Conservation (phyloP, 1,140 invertebrate genomes). For the Drosophila quadrilineata region DNA sequence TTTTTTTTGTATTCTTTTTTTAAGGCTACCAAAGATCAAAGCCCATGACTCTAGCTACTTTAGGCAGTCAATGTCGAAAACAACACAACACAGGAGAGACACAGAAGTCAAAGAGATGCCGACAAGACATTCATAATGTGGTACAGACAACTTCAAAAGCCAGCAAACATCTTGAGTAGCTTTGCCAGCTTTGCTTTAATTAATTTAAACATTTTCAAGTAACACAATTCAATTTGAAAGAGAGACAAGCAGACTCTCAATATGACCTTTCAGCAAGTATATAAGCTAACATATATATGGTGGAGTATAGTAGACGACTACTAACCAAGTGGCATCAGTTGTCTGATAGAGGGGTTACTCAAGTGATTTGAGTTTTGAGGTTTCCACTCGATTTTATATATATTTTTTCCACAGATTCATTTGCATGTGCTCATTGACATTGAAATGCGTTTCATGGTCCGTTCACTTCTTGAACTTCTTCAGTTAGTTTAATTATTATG, state of each 20-base stretch:
- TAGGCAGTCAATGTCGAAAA: constrained; percentile 20
- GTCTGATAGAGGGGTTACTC: too few relatives aligned
- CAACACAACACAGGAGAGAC: too few relatives aligned
- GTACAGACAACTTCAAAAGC: constrained; percentile 55
- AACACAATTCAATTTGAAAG: constrained; percentile 69
- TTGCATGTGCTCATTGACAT: constrained; percentile 68
- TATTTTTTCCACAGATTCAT: constrained; percentile 39
- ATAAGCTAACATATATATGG: constrained; percentile 4
- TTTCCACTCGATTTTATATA: constrained; percentile 6
- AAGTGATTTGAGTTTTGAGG: constrained; percentile 17
- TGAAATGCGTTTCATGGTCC: constrained; percentile 75
- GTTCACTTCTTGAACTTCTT: constrained; percentile 70
- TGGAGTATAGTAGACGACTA: too few relatives aligned
- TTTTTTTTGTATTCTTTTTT: too few relatives aligned
- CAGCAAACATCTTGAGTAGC: constrained; percentile 28
- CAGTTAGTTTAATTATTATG: constrained; percentile 55
- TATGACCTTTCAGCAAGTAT: constrained; percentile 49
- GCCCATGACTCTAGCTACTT: constrained; percentile 29
- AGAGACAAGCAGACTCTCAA: constrained; percentile 5
- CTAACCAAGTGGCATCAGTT: constrained; percentile 7
- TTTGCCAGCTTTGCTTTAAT: constrained; percentile 51
- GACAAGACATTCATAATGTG: constrained; percentile 35
- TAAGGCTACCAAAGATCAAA: constrained; percentile 54
- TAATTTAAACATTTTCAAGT: constrained; percentile 59
- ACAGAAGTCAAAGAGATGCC: constrained; percentile 27